Percentiles rank a stretch among this genome's conserved stretches.
Conservation (phyloP, 2,888 invertebrate species). For the Ganaspis brasiliensis region DNA sequence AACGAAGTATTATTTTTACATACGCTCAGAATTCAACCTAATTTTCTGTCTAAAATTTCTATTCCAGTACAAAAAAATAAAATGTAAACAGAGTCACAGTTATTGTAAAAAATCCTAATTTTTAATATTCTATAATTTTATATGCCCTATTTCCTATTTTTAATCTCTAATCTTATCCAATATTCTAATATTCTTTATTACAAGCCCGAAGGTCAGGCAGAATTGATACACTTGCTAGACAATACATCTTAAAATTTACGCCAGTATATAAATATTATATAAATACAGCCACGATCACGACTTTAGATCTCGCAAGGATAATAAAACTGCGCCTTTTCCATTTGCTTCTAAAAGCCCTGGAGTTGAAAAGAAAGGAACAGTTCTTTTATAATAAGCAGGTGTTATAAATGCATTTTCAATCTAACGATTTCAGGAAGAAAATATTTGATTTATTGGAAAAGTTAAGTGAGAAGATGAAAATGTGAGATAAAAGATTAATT, state of each 20-base stretch:
- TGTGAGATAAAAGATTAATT: background rate
- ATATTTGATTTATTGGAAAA: background rate
- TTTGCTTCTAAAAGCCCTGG: background rate
- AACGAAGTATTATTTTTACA: background rate
- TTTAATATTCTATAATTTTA: too few species aligned
- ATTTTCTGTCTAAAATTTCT: too few species aligned
- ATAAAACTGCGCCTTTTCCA: conserved; percentile 3
- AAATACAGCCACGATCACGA: conserved; percentile 5
- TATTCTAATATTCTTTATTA: background rate
- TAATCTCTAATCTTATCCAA: too few species aligned
- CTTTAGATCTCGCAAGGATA: background rate
- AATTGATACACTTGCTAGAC: background rate
- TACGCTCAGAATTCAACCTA: too few species aligned
- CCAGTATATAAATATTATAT: conserved; percentile 11
- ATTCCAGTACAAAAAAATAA: too few species aligned
- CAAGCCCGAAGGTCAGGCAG: background rate
- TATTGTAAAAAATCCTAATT: too few species aligned
- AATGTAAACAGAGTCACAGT: too few species aligned
- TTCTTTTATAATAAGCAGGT: background rate
- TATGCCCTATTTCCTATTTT: too few species aligned
- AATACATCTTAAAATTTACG: conserved; percentile 3
- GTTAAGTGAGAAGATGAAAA: conserved; percentile 1
- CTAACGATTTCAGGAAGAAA: background rate
- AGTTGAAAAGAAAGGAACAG: conserved; percentile 1
- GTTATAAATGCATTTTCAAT: background rate